Base-by-base conservation (phyloP, 92 coral and sea anemone genomes). In the Porites evermanni region DNA sequence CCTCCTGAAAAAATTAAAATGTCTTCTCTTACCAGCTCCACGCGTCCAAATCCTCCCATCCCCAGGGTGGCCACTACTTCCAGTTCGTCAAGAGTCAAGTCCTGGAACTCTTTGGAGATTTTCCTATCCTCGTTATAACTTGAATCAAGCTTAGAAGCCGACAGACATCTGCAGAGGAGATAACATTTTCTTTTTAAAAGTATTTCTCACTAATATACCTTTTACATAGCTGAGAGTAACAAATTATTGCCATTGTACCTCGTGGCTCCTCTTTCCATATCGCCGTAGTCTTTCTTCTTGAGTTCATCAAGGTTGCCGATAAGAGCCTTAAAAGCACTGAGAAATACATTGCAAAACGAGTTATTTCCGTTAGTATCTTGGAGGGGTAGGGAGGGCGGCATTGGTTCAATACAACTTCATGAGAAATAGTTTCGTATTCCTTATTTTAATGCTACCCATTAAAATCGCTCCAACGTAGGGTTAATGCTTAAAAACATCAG, bases 1-100 rank as follows among this genome's bases (percentile, higher is more conserved):
- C 79, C 10, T 8, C 24, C 20, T 68, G 32, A 66, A 66, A 19
- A n/a, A 19, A 21, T 11, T 23, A 21, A 8, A 67, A 4, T 47
- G 11, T 12, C 18, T 1, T 29, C 19, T 54, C 89, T 67, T 12
- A 91, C 95, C 93, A 92, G 88, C 75, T 92, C 95, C 71, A 93
- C 97, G 14, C 99, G 98, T 44, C 99, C 99, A 93, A 97, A 97
- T 81, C 99, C 98, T 1, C 98, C 99, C 71, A 96, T 91, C 14
- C 99, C 99, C 18, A 97, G 88, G 1, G 99, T 97, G 2, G 98
- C 94, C 7, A 95, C 77, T 23, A 95, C 87, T 61, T 95, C 93
- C 72, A 97, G 78, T 74, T 97, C 99, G 65, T 97, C 96, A 1
- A 97, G 89, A 7, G 91, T 88, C 78, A 97, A 74, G 59, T 95